Percentiles rank a stretch among this genome's conserved stretches.
Evolutionary conservation across 2,113 vertebrate species (phyloP).

Genomic region (Ovis canadensis): DNA sequence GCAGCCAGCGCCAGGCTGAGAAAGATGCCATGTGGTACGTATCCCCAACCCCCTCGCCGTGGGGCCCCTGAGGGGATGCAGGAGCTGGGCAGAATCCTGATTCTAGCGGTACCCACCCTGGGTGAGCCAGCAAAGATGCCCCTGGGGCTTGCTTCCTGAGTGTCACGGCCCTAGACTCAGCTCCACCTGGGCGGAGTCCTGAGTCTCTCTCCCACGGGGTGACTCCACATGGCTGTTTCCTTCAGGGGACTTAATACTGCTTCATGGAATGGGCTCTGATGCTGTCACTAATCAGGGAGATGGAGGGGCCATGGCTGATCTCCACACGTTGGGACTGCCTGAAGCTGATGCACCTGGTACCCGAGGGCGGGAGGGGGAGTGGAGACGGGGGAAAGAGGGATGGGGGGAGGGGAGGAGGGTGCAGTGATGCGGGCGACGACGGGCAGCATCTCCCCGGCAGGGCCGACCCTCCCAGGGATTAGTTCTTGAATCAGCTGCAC

Average conservation of each 20-base stretch:
- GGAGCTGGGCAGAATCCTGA: not conserved
- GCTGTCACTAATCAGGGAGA: slow-evolving; percentile 49
- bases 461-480: slow-evolving; percentile 74
- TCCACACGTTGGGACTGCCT: not conserved
- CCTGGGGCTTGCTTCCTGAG: not conserved
- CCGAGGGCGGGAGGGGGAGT: fast-evolving
- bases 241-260: slow-evolving; percentile 36
- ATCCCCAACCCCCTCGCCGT: not conserved
- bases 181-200: not conserved
- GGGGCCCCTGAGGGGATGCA: not conserved
- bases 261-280: not conserved
- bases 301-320: not conserved
- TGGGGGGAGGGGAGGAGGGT: not conserved
- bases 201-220: fast-evolving
- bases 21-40: fast-evolving
- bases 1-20: not conserved
- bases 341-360: not conserved
- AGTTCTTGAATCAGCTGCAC: slow-evolving; percentile 78
- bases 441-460: slow-evolving; percentile 26
- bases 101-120: not conserved
- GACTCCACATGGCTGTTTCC: not conserved
- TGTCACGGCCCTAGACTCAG: not conserved
- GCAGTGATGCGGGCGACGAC: slow-evolving; percentile 49
- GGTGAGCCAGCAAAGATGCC: not conserved
- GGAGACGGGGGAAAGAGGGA: fast-evolving